Base-by-base conservation (phyloP, 1,140 invertebrate species). In the Goniozus legneri region DNA sequence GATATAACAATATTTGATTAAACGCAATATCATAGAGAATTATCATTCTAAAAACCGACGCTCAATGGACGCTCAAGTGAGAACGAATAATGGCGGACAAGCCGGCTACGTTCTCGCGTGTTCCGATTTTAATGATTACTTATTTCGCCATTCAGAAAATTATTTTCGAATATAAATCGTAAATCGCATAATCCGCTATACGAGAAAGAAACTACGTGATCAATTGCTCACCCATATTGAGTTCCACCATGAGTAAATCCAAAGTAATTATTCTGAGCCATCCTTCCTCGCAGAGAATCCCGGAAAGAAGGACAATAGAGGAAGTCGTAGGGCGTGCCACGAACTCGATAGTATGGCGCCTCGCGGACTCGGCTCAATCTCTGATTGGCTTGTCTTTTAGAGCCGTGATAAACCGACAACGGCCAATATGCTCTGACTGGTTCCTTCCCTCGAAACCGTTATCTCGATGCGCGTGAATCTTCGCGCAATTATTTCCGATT, bases 191-290 rank as follows among this genome's bases (percentile, higher is more conserved):
- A 38, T 48, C 60, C 58, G 20, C 27, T 51, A 56, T 47, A 61
- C 53, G 56, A 51, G 56, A 49, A 53, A 44, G 53, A 56, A 57
- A 34, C 45, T 59, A 58, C 50, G 31, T 54, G 55, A 50, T 42
- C 49, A 47, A 67, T 58, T 60, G 78, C 84, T 79, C 80, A 89
- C 85, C 87, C 87, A 77, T 92, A 92, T 81, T 92, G 89, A 64
- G 90, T 91, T 73, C 89, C 88, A 62, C 88, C 86, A 73, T 91
- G 89, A 67, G 88, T 88, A 83, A 92, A 92, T 64, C 89, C 89
- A 76, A 91, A 91, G 81, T 92, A 92, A 84, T 92, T 92, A 81
- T 92, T 92, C 75, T 89, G 86, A 73, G 89, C 88, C 89, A 92
- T 92, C 70, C 67, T 73, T 69, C 66, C 62, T 62, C 61, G 59